Evolutionary conservation across 2,113 vertebrate genomes (phyloP).

Genomic region (Polypterus bichir): DNA sequence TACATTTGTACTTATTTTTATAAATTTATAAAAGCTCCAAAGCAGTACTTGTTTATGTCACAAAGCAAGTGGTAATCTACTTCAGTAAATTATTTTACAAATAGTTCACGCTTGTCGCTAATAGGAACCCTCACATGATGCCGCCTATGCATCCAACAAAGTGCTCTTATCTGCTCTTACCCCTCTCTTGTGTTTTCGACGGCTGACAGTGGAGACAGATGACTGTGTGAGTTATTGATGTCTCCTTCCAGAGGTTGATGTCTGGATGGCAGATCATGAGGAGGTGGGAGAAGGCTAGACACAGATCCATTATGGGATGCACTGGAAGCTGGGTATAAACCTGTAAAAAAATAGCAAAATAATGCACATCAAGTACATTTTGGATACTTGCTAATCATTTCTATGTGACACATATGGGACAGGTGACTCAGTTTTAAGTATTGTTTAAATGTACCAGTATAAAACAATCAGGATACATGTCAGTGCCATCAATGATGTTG

Average conservation of each 20-base stretch:
- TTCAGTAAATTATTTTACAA: too few relatives aligned
- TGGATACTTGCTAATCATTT: not conserved
- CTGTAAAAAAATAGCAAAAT: slow-evolving; percentile 45
- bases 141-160: too few relatives aligned
- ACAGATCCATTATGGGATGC: slow-evolving; percentile 55
- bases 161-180: slow-evolving; percentile 44
- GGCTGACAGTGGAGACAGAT: slow-evolving; percentile 60
- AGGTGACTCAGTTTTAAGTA: too few relatives aligned
- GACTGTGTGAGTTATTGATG: slow-evolving; percentile 62
- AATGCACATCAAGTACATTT: not conserved
- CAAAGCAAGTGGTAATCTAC: too few relatives aligned
- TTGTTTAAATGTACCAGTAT: too few relatives aligned
- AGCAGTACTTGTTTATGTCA: too few relatives aligned
- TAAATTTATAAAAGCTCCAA: too few relatives aligned
- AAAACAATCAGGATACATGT: too few relatives aligned
- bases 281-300: slow-evolving; percentile 52
- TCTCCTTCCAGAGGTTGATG: slow-evolving; percentile 62
- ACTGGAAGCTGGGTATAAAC: slow-evolving; percentile 66
- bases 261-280: slow-evolving; percentile 52
- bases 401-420: not conserved
- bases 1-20: too few relatives aligned
- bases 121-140: too few relatives aligned
- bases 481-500: too few relatives aligned
- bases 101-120: too few relatives aligned
- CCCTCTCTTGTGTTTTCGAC: slow-evolving; percentile 65